Evolutionary conservation across 2,888 invertebrate species (phyloP), one percentile per base, ranked within the genome.

Genomic region (Drosophila dives): DNA sequence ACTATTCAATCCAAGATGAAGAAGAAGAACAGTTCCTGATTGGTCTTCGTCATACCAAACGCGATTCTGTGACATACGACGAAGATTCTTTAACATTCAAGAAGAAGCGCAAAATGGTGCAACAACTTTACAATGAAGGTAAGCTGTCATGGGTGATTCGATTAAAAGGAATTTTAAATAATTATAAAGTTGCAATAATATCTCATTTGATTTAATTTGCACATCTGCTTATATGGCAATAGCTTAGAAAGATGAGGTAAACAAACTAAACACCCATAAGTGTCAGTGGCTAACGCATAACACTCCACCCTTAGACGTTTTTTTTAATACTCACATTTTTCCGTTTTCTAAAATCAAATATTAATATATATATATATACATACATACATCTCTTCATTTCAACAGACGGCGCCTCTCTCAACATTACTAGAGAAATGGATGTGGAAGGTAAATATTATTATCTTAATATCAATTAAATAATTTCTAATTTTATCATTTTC

Each of bases 391-490:
- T 64, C 65, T 23, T 23, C 23, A 11, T 83, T 94, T 93, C 60
- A 33, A 71, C 94, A 96, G 96, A 96, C 93, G 96, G 95, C 83
- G 96, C 94, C 38, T 95, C 95, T 17, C 94, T 96, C 91, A 96
- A 95, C 89, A 96, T 96, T 80, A 94, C 95, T 15, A 94, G 94
- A 86, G 95, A 95, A 93, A 95, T 95, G 91, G 94, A 95, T 88
- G 94, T 95, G 80, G 93, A 93, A 83, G 93, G 93, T 93, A 91
- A 92, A 93, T 72, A 40, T 7, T 17, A 7, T 6, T 1, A n/a
- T 23, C 3, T 20, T 26, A 2, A 32, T n/a, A 50, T 50, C 6
- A 3, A 7, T 7, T 23, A 5, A 12, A 38, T 17, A 15, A 45
- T 45, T 29, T 29, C 6, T 6, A 5, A 23, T 23, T 45, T 5